Base-by-base conservation (phyloP, 2,113 vertebrate species). In the Dicerorhinus sumatrensis region DNA sequence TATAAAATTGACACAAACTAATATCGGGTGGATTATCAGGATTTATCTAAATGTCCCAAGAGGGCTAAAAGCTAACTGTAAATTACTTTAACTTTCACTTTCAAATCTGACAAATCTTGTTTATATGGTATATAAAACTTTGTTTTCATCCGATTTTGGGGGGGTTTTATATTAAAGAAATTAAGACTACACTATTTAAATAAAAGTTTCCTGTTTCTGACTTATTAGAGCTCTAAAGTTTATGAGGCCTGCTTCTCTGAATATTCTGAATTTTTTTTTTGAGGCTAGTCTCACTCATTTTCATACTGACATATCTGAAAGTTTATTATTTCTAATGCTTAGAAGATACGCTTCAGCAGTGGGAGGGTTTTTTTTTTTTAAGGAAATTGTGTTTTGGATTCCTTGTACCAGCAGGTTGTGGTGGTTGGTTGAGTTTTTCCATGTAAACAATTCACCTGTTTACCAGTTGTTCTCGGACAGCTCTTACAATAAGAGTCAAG, bases 131-230 rank as follows among this genome's bases (percentile, higher is more conserved):
- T 98, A 98, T 97, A 97, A 0, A n/a, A 96, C 95, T 98, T 98
- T 95, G 98, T 82, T 96, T 98, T 98, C 89, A 96, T 98, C 97
- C 96, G 93, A 97, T 97, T 97, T 92, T 6, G 58, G 85, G 97
- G 96, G 95, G 96, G 85, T 93, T 96, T 98, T 98, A 97, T 98
- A 97, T 97, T 98, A 97, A 98, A 98, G 98, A 98, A 98, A 98
- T 97, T 93, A 98, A 98, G 96, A 96, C 96, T 95, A 98, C 91
- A 97, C 97, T 99, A 98, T 98, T 98, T 98, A 98, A 99, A 98
- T 98, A 98, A 99, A 98, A 96, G 27, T 79, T 3, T 60, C 90
- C 87, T 98, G 92, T 98, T 98, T 98, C 97, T 98, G 97, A 96
- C 97, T 98, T 87, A 95, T 63, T 98, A 98, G 96, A 97, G 96